Base-by-base conservation (phyloP, 2,888 invertebrate species). In the Zhengitettix transpicula region DNA sequence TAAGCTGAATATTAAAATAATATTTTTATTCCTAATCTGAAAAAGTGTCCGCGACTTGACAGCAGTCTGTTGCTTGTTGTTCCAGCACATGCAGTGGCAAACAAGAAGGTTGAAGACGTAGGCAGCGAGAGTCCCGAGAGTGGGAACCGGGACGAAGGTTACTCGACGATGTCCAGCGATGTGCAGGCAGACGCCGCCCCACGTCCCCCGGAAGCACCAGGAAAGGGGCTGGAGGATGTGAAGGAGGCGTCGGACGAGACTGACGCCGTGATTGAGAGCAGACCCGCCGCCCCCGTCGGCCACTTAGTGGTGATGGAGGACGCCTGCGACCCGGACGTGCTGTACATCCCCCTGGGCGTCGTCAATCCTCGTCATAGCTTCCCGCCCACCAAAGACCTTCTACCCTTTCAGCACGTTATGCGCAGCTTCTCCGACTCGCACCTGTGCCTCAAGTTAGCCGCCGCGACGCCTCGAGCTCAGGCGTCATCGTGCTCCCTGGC, bases 141-240 rank as follows among this genome's bases (percentile, higher is more conserved):
- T 67, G 85, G 85, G 52, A 85, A 85, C 65, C 80, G 86, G 66
- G 88, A 88, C 75, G 88, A 88, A 71, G 88, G 87, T 16, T 88
- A 88, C 72, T 87, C 87, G 62, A 88, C 88, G 8, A 88, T 88
- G 87, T 87, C 87, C 12, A 86, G 86, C 64, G 88, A 88, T 69
- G 85, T 87, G 1, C 87, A 87, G 71, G 83, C 83, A 0, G 85
- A 85, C 67, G 82, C 60, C 7, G 54, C 53, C 11, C 16, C 52
- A 10, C 44, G 53, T 8, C 52, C 52, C 15, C 56, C 28, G 14
- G 55, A 55, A 14, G 52, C 52, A 3, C 11, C 54, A 52, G 40
- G 64, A 75, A 79, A 64, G 71, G 81, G 81, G 10, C 71, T 86
- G 10, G 85, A 86, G 64, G 85, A 85, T 69, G 77, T 86, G 42